Base-by-base conservation (phyloP, 1,140 invertebrate genomes). In the Neodiprion pinetum region DNA sequence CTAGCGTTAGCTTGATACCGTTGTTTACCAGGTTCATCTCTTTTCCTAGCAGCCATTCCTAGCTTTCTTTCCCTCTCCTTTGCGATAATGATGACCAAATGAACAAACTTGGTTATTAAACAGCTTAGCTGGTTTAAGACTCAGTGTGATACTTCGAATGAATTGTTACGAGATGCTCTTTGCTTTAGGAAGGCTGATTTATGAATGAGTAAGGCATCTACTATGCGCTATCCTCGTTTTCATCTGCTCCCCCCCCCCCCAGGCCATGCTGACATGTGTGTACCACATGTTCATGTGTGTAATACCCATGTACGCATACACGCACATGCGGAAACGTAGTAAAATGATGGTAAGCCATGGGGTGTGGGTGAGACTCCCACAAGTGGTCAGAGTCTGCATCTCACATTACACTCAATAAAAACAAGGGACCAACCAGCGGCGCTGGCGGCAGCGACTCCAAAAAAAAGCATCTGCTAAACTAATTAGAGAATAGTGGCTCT, bases 1-100 rank as follows among this genome's bases (percentile, higher is more conserved):
- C 93, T 88, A 3, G 93, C 93, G 82, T 94, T 95, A 1, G 93
- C 93, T 80, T 93, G 92, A 82, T 90, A 91, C 72, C 93, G 85
- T 77, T 93, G 93, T 78, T 90, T 91, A 4, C 80, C 77, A 14
- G 83, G 76, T 75, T 82, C 75, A 28, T 82, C 78, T 28, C 74
- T 77, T 17, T 72, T 81, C 67, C 72, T 78, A 61, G 78, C 67
- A 23, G 80, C 74, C 80, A 84, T 85, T 17, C 48, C 48, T 12
- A 71, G 40, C 14, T 21, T 14, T 40, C 5, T 5, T 40, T 40
- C 28, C 28, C 28, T 40, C 28, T 40, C 28, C 28, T 5, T 40
- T 5, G 1, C 28, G 5, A 40, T 40, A 40, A 40, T 40, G 28
- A 40, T 40, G 28, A 40, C 28, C 28, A 40, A 40, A 40, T 40